These are phyloP conservation scores for Pseudorhiza aurosa DNA, from an alignment of 30 jellyfish, hydroid and myxozoan species.

Conservation along the genomic window DNA sequence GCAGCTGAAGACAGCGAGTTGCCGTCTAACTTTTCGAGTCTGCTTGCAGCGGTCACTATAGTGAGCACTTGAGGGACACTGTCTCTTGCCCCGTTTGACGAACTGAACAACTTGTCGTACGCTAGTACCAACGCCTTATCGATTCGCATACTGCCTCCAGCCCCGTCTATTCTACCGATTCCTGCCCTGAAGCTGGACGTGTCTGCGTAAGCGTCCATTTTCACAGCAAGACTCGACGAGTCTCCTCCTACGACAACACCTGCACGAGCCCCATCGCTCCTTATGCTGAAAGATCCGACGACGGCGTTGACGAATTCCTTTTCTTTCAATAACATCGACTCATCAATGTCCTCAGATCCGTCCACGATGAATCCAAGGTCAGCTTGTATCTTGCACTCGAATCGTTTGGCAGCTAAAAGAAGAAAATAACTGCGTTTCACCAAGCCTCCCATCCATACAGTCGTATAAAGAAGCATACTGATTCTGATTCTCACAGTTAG, in stretches of 20 bases:
- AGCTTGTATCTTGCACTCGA: slow-evolving; percentile 16
- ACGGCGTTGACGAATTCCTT: slow-evolving; percentile 29
- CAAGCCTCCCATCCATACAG: no score
- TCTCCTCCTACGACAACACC: slow-evolving; percentile 37
- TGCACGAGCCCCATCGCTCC: slow-evolving; percentile 17
- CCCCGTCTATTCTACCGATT: background rate
- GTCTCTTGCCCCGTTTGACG: slow-evolving; percentile 50
- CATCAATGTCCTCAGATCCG: slow-evolving; percentile 4
- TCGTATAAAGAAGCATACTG: no score
- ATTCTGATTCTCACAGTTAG: no score
- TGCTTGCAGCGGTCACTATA: slow-evolving; percentile 40
- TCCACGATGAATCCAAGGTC: slow-evolving; percentile 30
- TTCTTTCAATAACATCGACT: background rate
- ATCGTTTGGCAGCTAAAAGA: slow-evolving; percentile 12
- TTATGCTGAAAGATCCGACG: background rate
- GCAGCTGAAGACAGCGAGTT: slow-evolving; percentile 20
- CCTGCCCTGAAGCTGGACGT: slow-evolving; percentile 21
- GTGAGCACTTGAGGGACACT: slow-evolving; percentile 50
- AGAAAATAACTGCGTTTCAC: no score
- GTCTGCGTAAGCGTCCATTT: slow-evolving; percentile 16
- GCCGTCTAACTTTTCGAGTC: slow-evolving; percentile 11
- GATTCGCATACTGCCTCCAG: slow-evolving; percentile 22
- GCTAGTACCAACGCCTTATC: slow-evolving; percentile 34
- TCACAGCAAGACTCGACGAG: background rate
- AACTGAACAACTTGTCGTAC: slow-evolving; percentile 18